Evolutionary conservation across 2,888 invertebrate species (phyloP), one percentile per base, ranked within the genome.

Genomic region (Esperia sulphurella): DNA sequence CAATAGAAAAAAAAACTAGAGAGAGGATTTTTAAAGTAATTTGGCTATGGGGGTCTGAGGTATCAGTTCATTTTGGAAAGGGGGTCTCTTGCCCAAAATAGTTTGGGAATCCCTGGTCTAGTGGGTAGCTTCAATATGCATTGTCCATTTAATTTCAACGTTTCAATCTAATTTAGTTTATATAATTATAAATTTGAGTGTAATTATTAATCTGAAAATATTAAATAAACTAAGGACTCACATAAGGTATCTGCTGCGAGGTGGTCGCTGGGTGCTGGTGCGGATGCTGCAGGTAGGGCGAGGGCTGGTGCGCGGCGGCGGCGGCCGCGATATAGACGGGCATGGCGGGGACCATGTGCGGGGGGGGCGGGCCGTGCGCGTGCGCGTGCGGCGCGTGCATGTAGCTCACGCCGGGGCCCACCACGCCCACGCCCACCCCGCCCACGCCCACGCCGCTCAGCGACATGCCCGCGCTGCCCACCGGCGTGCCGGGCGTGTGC

Each of bases 401-500:
- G 71, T 92, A 92, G 62, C 79, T 79, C 56, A 87, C 87, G 45
- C 87, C 86, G 48, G 83, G 79, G 14, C 86, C 87, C 69, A 87
- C 75, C 21, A 86, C 83, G 63, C 85, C 82, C 59, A 86, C 77
- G 8, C 33, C 33, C n/a, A n/a, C n/a, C n/a, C n/a, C n/a, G n/a
- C n/a, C n/a, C n/a, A n/a, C n/a, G 8, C 30, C 82, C 59, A 86
- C 37, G 12, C 83, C 83, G 46, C 78, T 77, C 56, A 82, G 68
- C 53, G 65, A 61, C 58, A 64, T 61, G 48, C 69, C 69, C 58
- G 66, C 53, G 7, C 57, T 58, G 67, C 54, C 53, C 28, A 65
- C 67, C 9, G 96, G 96, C 33, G 96, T 96, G 78, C 95, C 95
- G 31, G 96, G 96, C 39, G 96, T 96, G 75, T 96, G 96, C 35